phyloP scores from a whole-genome alignment of 2,113 vertebrate species.

The Argyrosomus japonicus region DNA sequence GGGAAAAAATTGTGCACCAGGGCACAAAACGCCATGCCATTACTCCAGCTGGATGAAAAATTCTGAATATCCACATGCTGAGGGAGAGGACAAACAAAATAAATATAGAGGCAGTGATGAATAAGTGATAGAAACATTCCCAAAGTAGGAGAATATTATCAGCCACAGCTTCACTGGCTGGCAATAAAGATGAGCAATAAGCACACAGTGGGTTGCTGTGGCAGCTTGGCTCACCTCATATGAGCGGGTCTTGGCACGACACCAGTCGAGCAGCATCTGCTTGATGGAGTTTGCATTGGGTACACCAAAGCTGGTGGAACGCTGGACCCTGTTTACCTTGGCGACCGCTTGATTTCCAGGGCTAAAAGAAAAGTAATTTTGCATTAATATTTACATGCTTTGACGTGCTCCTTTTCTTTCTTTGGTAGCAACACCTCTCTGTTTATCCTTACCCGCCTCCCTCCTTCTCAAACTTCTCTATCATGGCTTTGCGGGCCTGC shows the following conservation, averaged over 20 bases:
- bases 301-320: slow-evolving; percentile 94
- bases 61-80: slow-evolving; percentile 98
- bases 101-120: neutral
- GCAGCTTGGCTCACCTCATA: slow-evolving; percentile 88
- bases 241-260: slow-evolving; percentile 94
- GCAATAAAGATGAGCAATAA: slow-evolving; percentile 24
- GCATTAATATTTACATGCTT: slow-evolving; percentile 60
- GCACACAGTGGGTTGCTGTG: neutral
- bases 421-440: slow-evolving; percentile 40
- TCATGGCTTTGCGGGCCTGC: slow-evolving; percentile 95
- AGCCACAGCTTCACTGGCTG: slow-evolving; percentile 14
- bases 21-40: slow-evolving; percentile 98
- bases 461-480: slow-evolving; percentile 96
- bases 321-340: slow-evolving; percentile 88
- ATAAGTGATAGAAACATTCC: slow-evolving; percentile 31
- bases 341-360: slow-evolving; percentile 80
- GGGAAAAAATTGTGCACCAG: slow-evolving; percentile 98
- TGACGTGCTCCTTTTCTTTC: slow-evolving; percentile 36
- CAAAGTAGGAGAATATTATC: slow-evolving; percentile 12
- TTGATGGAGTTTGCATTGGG: slow-evolving; percentile 98
- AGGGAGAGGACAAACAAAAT: slow-evolving; percentile 11
- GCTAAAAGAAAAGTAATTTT: slow-evolving; percentile 68
- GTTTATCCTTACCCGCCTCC: slow-evolving; percentile 85
- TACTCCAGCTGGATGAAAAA: slow-evolving; percentile 98
- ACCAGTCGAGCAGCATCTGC: slow-evolving; percentile 99